Evolutionary conservation across 2,797 vertebrate genomes (phyloP).

Genomic region (Anguilla marmorata): DNA sequence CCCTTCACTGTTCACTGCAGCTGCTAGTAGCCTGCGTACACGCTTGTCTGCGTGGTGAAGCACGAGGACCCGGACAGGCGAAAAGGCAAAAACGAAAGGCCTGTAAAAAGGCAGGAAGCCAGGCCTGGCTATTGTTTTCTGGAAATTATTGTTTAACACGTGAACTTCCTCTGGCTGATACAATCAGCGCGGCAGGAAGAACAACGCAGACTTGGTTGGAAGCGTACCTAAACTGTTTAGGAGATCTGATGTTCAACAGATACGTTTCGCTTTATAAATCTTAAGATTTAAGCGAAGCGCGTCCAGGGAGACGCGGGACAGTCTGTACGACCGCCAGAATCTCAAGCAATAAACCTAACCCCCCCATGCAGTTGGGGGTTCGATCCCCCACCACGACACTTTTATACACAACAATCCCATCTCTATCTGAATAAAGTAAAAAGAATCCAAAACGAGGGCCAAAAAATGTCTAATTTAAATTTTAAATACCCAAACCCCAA

Average conservation of each 20-base stretch:
- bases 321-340: not conserved
- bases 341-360: not conserved
- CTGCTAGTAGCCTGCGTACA: constrained; percentile 49
- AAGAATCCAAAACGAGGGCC: not conserved
- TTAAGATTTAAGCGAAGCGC: too few relatives aligned
- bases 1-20: constrained; percentile 55
- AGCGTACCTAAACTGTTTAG: not conserved
- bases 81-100: constrained; percentile 46
- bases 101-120: constrained; percentile 23
- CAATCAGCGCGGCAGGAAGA: constrained; percentile 10
- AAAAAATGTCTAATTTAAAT: not conserved
- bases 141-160: constrained; percentile 32
- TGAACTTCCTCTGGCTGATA: constrained; percentile 14
- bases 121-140: constrained; percentile 45
- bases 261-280: not conserved
- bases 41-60: not conserved
- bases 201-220: not conserved
- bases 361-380: not conserved
- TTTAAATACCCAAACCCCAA: not conserved
- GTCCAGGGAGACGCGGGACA: too few relatives aligned
- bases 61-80: constrained; percentile 9
- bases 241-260: not conserved
- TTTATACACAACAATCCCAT: not conserved
- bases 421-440: not conserved
- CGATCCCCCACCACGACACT: not conserved